phyloP scores from a whole-genome alignment of 1,140 invertebrate genomes.

The Apolygus lucorum region DNA sequence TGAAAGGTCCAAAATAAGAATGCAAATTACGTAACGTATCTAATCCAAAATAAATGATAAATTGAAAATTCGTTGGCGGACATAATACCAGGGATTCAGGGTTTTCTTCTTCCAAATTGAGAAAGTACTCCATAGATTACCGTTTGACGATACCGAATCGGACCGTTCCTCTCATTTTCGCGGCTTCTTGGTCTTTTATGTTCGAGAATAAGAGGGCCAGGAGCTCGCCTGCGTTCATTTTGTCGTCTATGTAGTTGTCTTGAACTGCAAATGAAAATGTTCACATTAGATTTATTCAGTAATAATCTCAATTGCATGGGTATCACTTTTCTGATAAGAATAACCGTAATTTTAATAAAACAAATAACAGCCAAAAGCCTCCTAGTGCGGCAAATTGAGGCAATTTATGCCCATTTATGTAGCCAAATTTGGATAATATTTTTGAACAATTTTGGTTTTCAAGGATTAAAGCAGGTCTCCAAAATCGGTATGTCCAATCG shows the following conservation, averaged over 20 bases:
- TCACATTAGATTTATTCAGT: too few relatives aligned
- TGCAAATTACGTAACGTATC: background rate
- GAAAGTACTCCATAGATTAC: background rate
- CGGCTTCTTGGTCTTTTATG: conserved; percentile 16
- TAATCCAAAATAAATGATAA: background rate
- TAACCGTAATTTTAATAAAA: too few relatives aligned
- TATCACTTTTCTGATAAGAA: too few relatives aligned
- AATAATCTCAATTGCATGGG: too few relatives aligned
- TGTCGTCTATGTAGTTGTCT: conserved; percentile 5
- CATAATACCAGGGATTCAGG: background rate
- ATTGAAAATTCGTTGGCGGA: background rate
- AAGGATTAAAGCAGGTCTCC: too few relatives aligned
- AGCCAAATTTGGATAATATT: too few relatives aligned
- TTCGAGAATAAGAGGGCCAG: conserved; percentile 25
- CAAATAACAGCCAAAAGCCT: too few relatives aligned
- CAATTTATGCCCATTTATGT: too few relatives aligned
- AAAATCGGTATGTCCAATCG: too few relatives aligned
- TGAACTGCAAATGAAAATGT: background rate
- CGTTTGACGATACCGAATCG: conserved; percentile 25
- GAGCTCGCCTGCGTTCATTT: conserved; percentile 24
- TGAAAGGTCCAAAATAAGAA: background rate
- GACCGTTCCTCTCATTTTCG: conserved; percentile 23
- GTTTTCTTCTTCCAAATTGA: background rate
- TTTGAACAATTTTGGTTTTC: too few relatives aligned
- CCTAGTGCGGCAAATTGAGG: too few relatives aligned